phyloP scores from a whole-genome alignment of 2,113 vertebrate genomes.

The Paramormyrops kingsleyae region DNA sequence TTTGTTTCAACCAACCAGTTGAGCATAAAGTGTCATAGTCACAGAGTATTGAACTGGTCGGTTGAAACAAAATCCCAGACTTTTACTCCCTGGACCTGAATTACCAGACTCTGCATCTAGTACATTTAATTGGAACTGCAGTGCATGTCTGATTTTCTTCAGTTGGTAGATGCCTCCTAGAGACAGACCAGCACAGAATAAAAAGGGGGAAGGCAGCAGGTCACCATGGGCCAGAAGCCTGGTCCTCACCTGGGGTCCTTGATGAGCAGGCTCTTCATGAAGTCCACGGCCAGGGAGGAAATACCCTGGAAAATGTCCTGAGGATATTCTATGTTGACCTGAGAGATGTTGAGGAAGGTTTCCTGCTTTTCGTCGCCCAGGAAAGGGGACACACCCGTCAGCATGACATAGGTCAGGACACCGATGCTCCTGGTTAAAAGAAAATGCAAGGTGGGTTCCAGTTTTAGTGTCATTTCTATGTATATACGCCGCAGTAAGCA shows the following conservation, averaged over 20 bases:
- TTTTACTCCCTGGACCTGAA: too few relatives aligned
- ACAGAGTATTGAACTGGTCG: too few relatives aligned
- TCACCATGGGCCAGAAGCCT: not conserved
- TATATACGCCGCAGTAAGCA: not conserved
- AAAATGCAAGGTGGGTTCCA: not conserved
- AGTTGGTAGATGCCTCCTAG: too few relatives aligned
- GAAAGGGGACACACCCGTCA: constrained; percentile 88
- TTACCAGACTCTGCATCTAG: not conserved
- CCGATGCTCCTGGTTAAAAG: constrained; percentile 77
- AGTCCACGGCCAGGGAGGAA: constrained; percentile 81
- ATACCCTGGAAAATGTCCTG: constrained; percentile 78
- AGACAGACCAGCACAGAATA: not conserved
- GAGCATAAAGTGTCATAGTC: too few relatives aligned
- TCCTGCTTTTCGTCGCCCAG: constrained; percentile 81
- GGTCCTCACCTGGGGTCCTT: constrained; percentile 76
- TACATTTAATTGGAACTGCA: not conserved
- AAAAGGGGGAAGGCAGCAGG: not conserved
- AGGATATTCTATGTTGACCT: constrained; percentile 81
- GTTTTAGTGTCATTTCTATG: not conserved
- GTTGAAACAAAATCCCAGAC: too few relatives aligned
- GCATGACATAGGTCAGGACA: constrained; percentile 87
- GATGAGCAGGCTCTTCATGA: constrained; percentile 80
- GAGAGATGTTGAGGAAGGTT: constrained; percentile 91
- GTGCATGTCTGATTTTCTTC: not conserved
- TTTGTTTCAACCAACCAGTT: too few relatives aligned